Evolutionary conservation across 2,797 vertebrate genomes (phyloP).

Genomic region (Tarsius wallacei): DNA sequence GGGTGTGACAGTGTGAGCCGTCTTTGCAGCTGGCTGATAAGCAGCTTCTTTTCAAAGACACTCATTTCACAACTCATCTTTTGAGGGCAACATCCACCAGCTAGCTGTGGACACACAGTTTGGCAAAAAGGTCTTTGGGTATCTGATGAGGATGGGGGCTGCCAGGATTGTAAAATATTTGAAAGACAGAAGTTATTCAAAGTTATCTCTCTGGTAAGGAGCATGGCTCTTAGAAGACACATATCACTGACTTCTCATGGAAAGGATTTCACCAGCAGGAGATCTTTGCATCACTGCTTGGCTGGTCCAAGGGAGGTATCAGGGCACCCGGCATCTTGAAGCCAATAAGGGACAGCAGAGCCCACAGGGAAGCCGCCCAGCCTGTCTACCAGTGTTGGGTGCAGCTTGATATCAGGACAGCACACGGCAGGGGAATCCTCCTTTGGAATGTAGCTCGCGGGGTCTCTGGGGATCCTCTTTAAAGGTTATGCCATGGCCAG

Average conservation of each 20-base stretch:
- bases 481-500: no score
- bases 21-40: not conserved
- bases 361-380: no score
- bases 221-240: not conserved
- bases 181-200: slow-evolving; percentile 19
- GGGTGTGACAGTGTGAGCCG: not conserved
- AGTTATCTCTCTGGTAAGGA: not conserved
- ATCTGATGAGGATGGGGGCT: not conserved
- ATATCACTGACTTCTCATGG: not conserved
- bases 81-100: not conserved
- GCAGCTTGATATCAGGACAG: not conserved
- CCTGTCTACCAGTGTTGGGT: not conserved
- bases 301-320: not conserved
- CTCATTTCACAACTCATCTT: accelerated
- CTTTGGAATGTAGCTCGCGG: not conserved
- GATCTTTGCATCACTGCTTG: not conserved
- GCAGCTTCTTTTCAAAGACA: not conserved
- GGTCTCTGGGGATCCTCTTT: no score
- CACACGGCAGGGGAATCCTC: not conserved
- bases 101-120: not conserved
- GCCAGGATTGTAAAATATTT: not conserved
- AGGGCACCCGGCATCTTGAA: not conserved
- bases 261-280: not conserved
- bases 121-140: not conserved
- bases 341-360: not conserved